Percentiles rank a stretch among this genome's conserved stretches.
Evolutionary conservation across 37 sponge, comb jelly and placozoan species (phyloP).

Genomic region (Chondrilla cf. caribensis): DNA sequence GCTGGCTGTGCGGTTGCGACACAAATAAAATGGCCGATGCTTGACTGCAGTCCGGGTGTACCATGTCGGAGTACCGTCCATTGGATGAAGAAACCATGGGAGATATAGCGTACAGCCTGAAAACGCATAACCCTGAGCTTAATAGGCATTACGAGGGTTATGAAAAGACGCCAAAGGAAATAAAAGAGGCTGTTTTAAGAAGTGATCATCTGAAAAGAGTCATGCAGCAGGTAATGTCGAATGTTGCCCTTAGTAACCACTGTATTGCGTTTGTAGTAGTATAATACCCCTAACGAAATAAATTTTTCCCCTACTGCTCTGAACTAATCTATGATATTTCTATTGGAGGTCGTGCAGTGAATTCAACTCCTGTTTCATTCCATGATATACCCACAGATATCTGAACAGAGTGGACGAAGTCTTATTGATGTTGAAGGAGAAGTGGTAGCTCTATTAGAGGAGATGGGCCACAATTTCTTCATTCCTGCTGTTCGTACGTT

Average conservation of each 20-base stretch:
- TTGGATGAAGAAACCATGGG: constrained; percentile 31
- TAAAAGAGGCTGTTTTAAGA: constrained; percentile 46
- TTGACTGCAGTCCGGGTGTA: neutral
- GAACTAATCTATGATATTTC: neutral
- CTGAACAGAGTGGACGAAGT: constrained; percentile 33
- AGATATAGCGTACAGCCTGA: constrained; percentile 42
- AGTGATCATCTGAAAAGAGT: constrained; percentile 46
- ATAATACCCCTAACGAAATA: no score
- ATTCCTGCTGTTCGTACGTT: constrained; percentile 52
- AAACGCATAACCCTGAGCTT: constrained; percentile 32
- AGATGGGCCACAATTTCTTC: constrained; percentile 80
- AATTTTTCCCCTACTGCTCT: neutral
- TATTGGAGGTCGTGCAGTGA: neutral
- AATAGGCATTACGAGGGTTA: constrained; percentile 10
- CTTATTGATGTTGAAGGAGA: constrained; percentile 51
- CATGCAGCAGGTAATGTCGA: constrained; percentile 43
- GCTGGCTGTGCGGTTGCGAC: neutral
- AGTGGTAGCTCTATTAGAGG: constrained; percentile 61
- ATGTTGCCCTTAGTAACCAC: neutral
- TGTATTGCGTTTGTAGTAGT: neutral
- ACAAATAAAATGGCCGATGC: neutral
- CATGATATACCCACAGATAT: constrained; percentile 37
- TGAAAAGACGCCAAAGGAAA: constrained; percentile 26
- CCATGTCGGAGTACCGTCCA: neutral
- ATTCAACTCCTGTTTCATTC: no score